Conservation (phyloP, 2,113 vertebrate species). For the Platichthys stellatus region DNA sequence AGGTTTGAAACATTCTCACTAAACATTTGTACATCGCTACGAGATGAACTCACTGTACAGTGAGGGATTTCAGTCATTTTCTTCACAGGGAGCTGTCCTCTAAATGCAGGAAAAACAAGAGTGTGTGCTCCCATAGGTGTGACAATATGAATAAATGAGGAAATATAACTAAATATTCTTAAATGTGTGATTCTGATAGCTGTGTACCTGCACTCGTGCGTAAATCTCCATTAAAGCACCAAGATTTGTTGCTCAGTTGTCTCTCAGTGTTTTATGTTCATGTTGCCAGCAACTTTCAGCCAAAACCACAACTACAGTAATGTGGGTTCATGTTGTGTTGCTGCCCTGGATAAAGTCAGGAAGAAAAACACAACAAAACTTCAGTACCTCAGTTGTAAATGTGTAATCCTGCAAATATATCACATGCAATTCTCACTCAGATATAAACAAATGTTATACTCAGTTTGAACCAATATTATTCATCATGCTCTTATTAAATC, state of each 20-base stretch:
- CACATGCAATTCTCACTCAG: neutral
- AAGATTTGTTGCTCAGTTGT: no score
- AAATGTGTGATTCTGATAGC: no score
- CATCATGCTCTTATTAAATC: neutral
- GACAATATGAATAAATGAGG: no score
- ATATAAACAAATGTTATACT: neutral
- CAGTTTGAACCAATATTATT: neutral
- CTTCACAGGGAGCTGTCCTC: no score
- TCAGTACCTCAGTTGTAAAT: neutral
- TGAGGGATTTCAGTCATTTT: no score
- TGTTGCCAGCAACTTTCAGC: neutral
- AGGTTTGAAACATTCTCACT: no score
- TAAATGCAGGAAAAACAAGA: no score
- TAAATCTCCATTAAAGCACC: neutral
- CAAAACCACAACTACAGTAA: constrained; percentile 1
- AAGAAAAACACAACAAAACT: neutral
- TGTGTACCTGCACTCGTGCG: no score
- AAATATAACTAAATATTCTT: no score
- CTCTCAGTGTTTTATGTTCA: neutral
- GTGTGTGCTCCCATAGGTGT: no score
- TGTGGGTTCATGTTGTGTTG: neutral
- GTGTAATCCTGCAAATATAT: neutral
- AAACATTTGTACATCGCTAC: no score
- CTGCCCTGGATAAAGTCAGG: neutral
- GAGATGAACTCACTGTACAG: no score